phyloP scores from a whole-genome alignment of 1,140 invertebrate species.

The Drosophila pachea region DNA sequence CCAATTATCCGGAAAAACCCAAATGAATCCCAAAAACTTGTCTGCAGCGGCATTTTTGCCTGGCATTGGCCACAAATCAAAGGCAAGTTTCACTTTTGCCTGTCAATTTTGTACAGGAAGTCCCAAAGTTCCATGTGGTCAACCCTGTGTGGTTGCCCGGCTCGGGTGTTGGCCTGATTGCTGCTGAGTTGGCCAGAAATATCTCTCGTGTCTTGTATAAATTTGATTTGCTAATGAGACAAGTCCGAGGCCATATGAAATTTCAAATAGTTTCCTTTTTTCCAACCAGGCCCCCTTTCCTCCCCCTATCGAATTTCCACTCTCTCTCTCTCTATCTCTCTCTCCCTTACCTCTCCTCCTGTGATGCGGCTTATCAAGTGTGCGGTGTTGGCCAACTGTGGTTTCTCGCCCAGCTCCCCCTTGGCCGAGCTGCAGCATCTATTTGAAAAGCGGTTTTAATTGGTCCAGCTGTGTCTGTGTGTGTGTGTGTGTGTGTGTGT shows the following conservation, averaged over 20 bases:
- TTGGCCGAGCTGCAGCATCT: constrained; percentile 40
- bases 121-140: constrained; percentile 55
- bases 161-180: constrained; percentile 4
- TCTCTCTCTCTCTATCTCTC: too few species aligned
- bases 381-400: constrained; percentile 58
- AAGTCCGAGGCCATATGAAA: constrained; percentile 55
- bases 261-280: constrained; percentile 64
- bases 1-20: constrained; percentile 43
- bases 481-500: too few species aligned
- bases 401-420: constrained; percentile 60
- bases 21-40: constrained; percentile 37
- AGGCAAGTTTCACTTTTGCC: constrained; percentile 50
- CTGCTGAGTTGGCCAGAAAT: constrained; percentile 19
- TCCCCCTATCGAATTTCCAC: not conserved
- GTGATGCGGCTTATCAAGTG: constrained; percentile 57
- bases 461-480: constrained; percentile 35
- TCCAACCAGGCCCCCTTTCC: not conserved
- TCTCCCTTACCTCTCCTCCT: too few species aligned
- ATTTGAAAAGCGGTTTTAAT: constrained; percentile 55
- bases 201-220: constrained; percentile 45
- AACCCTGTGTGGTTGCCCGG: constrained; percentile 30
- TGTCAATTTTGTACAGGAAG: constrained; percentile 47
- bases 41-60: constrained; percentile 29
- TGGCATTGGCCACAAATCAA: constrained; percentile 41
- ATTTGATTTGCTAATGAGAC: constrained; percentile 73